A percentile compares a stretch with the other conserved stretches of the same genome.
Evolutionary conservation across 2,113 vertebrate genomes (phyloP).

Genomic region (Oreochromis niloticus): DNA sequence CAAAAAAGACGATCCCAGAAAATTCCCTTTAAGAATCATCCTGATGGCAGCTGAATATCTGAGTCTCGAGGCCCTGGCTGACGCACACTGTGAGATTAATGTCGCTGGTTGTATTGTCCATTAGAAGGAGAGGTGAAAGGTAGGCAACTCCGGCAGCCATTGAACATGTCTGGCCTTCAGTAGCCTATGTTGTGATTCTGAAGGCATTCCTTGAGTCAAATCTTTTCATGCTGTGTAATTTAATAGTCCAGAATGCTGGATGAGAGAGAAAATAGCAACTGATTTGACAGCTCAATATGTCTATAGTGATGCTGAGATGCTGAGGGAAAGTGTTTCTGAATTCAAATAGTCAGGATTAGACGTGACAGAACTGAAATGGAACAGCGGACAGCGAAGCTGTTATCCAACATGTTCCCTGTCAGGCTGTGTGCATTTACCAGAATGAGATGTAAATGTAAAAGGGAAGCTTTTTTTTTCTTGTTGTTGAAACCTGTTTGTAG

Average conservation of each 20-base stretch:
- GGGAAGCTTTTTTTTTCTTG: not conserved
- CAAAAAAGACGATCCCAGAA: not conserved
- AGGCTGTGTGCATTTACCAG: not conserved
- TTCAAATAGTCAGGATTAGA: conserved; percentile 28
- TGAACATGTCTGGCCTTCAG: not conserved
- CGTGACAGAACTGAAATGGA: conserved; percentile 37
- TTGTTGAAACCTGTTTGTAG: not conserved
- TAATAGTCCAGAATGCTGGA: conserved; percentile 27
- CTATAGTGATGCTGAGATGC: not conserved
- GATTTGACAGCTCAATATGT: conserved; percentile 52
- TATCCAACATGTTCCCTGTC: conserved; percentile 30
- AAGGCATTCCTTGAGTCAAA: not conserved
- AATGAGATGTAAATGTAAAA: conserved; percentile 14
- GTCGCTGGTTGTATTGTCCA: not conserved
- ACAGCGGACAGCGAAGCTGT: conserved; percentile 23
- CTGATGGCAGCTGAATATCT: not conserved
- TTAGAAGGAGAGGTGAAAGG: not conserved
- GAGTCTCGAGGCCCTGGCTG: no score
- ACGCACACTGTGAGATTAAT: not conserved
- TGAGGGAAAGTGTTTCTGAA: conserved; percentile 17
- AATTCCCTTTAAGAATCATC: not conserved
- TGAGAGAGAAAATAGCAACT: conserved; percentile 28
- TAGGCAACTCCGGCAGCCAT: not conserved
- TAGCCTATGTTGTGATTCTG: not conserved
- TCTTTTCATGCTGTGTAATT: conserved; percentile 26